Evolutionary conservation across 1,140 invertebrate genomes (phyloP).

Genomic region (Pseudomyrmex sp.): DNA sequence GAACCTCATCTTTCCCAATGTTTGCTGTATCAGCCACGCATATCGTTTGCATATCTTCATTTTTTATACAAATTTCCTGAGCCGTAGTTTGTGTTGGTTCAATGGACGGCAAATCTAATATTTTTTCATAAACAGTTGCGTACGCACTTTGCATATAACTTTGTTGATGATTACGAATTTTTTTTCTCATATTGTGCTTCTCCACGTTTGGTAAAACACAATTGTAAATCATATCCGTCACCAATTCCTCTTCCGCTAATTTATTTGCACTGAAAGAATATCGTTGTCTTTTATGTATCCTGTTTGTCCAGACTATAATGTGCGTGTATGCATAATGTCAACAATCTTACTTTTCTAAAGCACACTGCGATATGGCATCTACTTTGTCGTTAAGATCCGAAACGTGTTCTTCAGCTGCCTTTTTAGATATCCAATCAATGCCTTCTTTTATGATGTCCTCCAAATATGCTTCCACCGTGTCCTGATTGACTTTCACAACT

Average conservation of each 20-base stretch:
- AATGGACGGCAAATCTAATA: conserved; percentile 54
- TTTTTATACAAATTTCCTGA: background rate
- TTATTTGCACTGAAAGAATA: conserved; percentile 74
- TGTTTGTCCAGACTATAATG: background rate
- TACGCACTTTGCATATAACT: conserved; percentile 68
- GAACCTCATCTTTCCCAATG: background rate
- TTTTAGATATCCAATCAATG: conserved; percentile 86
- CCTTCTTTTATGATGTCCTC: conserved; percentile 88
- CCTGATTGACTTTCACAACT: conserved; percentile 87
- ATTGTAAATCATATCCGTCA: conserved; percentile 87
- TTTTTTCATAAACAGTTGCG: conserved; percentile 67
- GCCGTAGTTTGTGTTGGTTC: background rate
- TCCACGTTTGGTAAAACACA: conserved; percentile 88
- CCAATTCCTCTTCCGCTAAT: conserved; percentile 86
- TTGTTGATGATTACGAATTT: conserved; percentile 74
- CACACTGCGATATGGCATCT: conserved; percentile 86
- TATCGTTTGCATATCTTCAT: background rate
- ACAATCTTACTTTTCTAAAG: conserved; percentile 71
- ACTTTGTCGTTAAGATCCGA: conserved; percentile 86
- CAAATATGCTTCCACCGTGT: conserved; percentile 88
- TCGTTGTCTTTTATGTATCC: conserved; percentile 11
- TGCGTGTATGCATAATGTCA: background rate
- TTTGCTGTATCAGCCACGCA: background rate
- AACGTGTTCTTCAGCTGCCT: conserved; percentile 86
- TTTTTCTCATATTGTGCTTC: conserved; percentile 79